Evolutionary conservation across 1,140 invertebrate species (phyloP).

Genomic region (Sipha flava): DNA sequence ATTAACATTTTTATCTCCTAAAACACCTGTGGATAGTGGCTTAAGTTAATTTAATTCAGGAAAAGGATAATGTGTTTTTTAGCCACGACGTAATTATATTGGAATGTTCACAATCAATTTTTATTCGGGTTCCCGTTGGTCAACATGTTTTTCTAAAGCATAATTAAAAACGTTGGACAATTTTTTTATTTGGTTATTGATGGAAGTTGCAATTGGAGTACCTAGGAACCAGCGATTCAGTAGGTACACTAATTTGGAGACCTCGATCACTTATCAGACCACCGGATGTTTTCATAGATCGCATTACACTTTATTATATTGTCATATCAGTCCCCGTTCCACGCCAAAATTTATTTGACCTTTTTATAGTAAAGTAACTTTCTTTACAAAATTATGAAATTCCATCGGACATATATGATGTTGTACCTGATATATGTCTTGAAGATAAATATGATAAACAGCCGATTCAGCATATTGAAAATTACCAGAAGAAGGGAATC

Average conservation of each 20-base stretch:
- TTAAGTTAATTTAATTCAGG: conserved; percentile 38
- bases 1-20: conserved; percentile 43
- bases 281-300: conserved; percentile 44
- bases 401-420: conserved; percentile 38
- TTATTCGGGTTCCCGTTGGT: conserved; percentile 42
- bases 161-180: conserved; percentile 40
- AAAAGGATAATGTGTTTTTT: conserved; percentile 41
- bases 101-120: conserved; percentile 42
- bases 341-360: conserved; percentile 44
- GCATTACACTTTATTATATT: conserved; percentile 44
- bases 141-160: conserved; percentile 45
- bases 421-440: conserved; percentile 15
- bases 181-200: conserved; percentile 39
- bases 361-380: conserved; percentile 42
- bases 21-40: conserved; percentile 43
- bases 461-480: conserved; percentile 19
- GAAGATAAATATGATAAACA: conserved; percentile 27
- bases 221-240: conserved; percentile 44
- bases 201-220: conserved; percentile 37
- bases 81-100: conserved; percentile 43
- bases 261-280: conserved; percentile 42
- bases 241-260: conserved; percentile 41
- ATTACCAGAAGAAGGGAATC: conserved; percentile 44
- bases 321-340: conserved; percentile 44
- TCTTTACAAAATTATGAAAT: conserved; percentile 42